Percentiles rank a stretch among this genome's conserved stretches.
phyloP scores from a whole-genome alignment of 37 sponge, comb jelly and placozoan species.

The Eunapius fragilis region DNA sequence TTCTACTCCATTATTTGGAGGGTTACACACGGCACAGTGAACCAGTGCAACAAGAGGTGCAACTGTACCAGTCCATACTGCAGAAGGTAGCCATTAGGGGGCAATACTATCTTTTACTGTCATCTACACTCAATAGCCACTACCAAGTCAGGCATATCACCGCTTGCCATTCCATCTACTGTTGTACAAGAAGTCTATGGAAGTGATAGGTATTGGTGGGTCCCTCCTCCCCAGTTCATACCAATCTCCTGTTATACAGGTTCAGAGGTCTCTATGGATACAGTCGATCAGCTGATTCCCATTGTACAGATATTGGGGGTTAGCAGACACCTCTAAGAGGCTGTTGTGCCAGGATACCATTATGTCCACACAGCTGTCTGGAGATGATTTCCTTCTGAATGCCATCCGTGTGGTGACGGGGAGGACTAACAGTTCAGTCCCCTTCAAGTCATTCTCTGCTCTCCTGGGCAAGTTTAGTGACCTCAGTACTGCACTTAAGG shows the following conservation, averaged over 20 bases:
- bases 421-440: not conserved
- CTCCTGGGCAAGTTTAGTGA: slow-evolving; percentile 28
- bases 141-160: slow-evolving; percentile 6
- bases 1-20: slow-evolving; percentile 44
- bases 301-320: slow-evolving; percentile 39
- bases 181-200: slow-evolving; percentile 30
- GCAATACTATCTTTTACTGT: not conserved
- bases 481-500: not conserved
- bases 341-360: not conserved
- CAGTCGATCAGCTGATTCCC: slow-evolving; percentile 23
- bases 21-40: slow-evolving; percentile 28
- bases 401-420: slow-evolving; percentile 33
- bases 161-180: slow-evolving; percentile 54
- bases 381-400: slow-evolving; percentile 22
- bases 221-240: not conserved
- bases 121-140: not conserved
- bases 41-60: slow-evolving; percentile 41
- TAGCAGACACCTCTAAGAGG: not conserved
- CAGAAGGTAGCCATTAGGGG: not conserved
- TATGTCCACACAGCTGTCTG: slow-evolving; percentile 13
- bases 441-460: not conserved
- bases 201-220: slow-evolving; percentile 32
- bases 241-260: not conserved
- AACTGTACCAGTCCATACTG: not conserved
- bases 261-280: slow-evolving; percentile 33